phyloP scores from a whole-genome alignment of 2,888 invertebrate species.

The Bombylius major region DNA sequence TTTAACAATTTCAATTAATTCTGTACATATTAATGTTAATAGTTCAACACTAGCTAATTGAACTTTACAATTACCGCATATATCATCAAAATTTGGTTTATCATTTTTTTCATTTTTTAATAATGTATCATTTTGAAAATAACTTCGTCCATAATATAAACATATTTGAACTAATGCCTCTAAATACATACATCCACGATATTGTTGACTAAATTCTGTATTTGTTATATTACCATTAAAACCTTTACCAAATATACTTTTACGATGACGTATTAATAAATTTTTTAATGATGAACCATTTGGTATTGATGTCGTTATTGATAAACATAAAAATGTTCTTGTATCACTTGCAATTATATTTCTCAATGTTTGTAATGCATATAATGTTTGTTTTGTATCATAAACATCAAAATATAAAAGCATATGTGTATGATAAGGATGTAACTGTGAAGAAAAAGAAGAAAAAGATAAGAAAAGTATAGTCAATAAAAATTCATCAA shows the following conservation, averaged over 20 bases:
- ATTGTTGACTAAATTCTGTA: conserved; percentile 53
- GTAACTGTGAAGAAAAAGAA: conserved; percentile 35
- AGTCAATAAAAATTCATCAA: too few relatives aligned
- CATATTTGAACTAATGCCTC: conserved; percentile 65
- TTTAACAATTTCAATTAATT: conserved; percentile 58
- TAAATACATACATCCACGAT: conserved; percentile 66
- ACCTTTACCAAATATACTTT: conserved; percentile 60
- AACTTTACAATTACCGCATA: conserved; percentile 62
- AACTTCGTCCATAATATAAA: conserved; percentile 68
- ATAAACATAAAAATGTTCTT: conserved; percentile 57
- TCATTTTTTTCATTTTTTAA: conserved; percentile 27
- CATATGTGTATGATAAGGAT: conserved; percentile 72
- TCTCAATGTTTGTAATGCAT: conserved; percentile 60
- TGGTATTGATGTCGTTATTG: conserved; percentile 60
- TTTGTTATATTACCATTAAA: conserved; percentile 48
- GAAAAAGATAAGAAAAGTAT: neutral
- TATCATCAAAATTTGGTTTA: conserved; percentile 52
- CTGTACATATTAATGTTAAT: conserved; percentile 55
- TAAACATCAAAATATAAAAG: conserved; percentile 68
- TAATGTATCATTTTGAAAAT: conserved; percentile 28
- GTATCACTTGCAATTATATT: conserved; percentile 58
- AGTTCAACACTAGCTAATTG: conserved; percentile 65
- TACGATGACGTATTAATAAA: conserved; percentile 50
- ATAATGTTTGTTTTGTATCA: conserved; percentile 58
- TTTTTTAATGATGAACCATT: conserved; percentile 37